Evolutionary conservation across 37 sponge, comb jelly and placozoan species (phyloP), one percentile per base, ranked within the genome.

Genomic region (Cliona cf. orientalis): DNA sequence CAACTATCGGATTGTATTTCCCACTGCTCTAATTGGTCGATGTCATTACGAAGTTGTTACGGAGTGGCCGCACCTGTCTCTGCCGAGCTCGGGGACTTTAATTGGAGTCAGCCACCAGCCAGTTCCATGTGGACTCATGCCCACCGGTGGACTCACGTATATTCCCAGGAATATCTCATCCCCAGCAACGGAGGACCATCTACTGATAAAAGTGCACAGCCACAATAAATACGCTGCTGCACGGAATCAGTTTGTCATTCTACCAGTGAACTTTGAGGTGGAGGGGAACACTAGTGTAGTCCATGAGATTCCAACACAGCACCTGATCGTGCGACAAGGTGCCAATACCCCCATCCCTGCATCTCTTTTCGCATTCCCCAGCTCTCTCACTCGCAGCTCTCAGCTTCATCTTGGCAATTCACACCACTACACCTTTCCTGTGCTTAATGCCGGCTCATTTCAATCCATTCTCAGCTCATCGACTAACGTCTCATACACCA

Each of bases 31-130:
- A n/a, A 19, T 79, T 33, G 67, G 68, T 6, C 0, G 35, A 42
- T 66, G 55, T 44, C 79, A 79, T 35, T 79, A 79, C 46, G 67
- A 79, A 28, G 23, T 79, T 12, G n/a, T 79, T n/a, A 79, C 39
- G 33, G 55, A 22, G 25, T 53, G 49, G 26, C 46, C 35, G 0
- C 23, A 9, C 0, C 37, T 79, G 0, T 25, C 32, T 5, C 68
- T 79, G 3, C 79, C 79, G 36, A 45, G 29, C 5, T 37, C 21
- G 19, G 79, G 79, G 1, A 3, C 6, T 0, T 23, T 79, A 23
- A 9, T 36, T 21, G 67, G 67, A 45, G 7, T 6, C 23, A 29
- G 28, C 36, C 34, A 65, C 56, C 66, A 46, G 32, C 46, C 73
- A 5, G 49, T 82, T 6, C 82, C 82, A 1, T 60, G 72, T 82